Evolutionary conservation across 1,140 invertebrate species (phyloP).

Genomic region (Coelopa frigida): DNA sequence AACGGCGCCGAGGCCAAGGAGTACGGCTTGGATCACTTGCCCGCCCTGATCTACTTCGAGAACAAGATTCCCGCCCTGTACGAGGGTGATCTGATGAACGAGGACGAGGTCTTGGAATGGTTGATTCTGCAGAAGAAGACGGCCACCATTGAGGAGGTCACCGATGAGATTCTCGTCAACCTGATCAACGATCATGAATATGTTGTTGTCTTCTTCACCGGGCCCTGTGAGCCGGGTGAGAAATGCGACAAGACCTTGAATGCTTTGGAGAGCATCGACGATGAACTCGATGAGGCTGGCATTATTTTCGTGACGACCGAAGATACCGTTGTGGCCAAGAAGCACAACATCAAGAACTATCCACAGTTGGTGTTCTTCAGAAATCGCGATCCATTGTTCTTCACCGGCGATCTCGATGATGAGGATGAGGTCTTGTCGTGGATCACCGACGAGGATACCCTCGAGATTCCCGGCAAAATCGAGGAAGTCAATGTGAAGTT

Average conservation of each 20-base stretch:
- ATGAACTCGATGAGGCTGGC: slow-evolving; percentile 86
- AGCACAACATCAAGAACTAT: slow-evolving; percentile 75
- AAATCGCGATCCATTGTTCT: slow-evolving; percentile 75
- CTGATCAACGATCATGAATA: slow-evolving; percentile 88
- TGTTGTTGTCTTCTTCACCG: slow-evolving; percentile 89
- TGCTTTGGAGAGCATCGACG: slow-evolving; percentile 87
- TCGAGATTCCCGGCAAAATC: slow-evolving; percentile 85
- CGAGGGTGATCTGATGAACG: slow-evolving; percentile 84
- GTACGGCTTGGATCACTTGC: slow-evolving; percentile 83
- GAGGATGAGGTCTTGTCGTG: slow-evolving; percentile 85
- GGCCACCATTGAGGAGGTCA: slow-evolving; percentile 91
- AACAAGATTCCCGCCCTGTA: slow-evolving; percentile 86
- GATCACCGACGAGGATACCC: slow-evolving; percentile 85
- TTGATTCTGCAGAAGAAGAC: slow-evolving; percentile 82
- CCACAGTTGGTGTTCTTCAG: slow-evolving; percentile 84
- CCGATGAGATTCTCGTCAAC: slow-evolving; percentile 80
- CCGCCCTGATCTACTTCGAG: slow-evolving; percentile 84
- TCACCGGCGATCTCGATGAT: slow-evolving; percentile 73
- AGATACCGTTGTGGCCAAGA: slow-evolving; percentile 72
- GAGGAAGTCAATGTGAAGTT: slow-evolving; percentile 88
- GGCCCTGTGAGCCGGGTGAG: slow-evolving; percentile 79
- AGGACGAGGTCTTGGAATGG: slow-evolving; percentile 87
- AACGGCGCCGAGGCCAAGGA: slow-evolving; percentile 83
- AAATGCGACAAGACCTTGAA: slow-evolving; percentile 76
- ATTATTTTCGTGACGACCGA: slow-evolving; percentile 92